Base-by-base conservation (phyloP, 2,888 invertebrate genomes). In the Pasiphila rectangulata region DNA sequence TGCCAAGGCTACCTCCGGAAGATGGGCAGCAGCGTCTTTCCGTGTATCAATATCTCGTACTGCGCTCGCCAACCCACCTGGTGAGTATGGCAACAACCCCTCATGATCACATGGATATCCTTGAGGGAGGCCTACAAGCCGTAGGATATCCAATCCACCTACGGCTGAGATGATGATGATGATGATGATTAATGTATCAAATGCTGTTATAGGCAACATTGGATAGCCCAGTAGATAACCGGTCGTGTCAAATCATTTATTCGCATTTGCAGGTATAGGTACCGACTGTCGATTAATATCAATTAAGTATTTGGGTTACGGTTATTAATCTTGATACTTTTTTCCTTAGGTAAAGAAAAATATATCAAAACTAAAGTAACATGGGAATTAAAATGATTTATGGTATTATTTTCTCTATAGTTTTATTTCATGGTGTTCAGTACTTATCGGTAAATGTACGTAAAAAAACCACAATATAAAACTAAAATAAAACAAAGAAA, bases 311-410 rank as follows among this genome's bases (percentile, higher is more conserved):
- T 13, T 3, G 7, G 13, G 2, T 12, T 12, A 6, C 12, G 13
- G 27, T 27, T 27, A 27, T 13, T 3, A 13, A 27, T 13, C 27
- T 13, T 3, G 7, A 7, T 13, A 2, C 13, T 27, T 27, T 27
- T 13, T 27, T 27, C 27, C 27, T 27, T 13, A 27, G 13, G 7
- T 12, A 6, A 27, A 27, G n/a, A 27, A 3, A 27, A 23, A 43
- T 48, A 43, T 39, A 48, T 48, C 48, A 48, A 19, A 34, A 48
- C 43, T 13, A 43, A 39, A 25, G 12, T 3, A 17, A 5, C 42
- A 38, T 32, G 24, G 35, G 15, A 27, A 27, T n/a, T 27, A 27
- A 13, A 7, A 13, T 13, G 7, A 27, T 27, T 27, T 13, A 27
- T 13, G 6, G 4, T 7, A 7, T 27, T 25, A 27, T 27, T 13